Evolutionary conservation across 2,797 vertebrate genomes (phyloP).

Genomic region (Nannoperca obscura): DNA sequence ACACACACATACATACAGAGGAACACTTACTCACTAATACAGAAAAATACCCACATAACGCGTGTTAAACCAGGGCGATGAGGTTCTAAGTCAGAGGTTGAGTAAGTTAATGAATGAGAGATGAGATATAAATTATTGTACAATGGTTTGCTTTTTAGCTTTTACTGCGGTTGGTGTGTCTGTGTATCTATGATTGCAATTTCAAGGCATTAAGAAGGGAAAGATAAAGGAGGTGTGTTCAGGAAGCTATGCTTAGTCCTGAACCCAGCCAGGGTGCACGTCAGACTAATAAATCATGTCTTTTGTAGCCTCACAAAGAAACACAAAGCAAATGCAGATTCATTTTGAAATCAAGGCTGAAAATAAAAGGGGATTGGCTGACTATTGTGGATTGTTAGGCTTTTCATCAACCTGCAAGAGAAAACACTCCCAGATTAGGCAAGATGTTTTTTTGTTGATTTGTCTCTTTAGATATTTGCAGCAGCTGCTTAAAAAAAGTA

Average conservation of each 20-base stretch:
- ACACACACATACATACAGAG: constrained; percentile 16
- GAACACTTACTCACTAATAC: not conserved
- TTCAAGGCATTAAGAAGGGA: constrained; percentile 44
- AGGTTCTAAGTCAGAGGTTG: constrained; percentile 38
- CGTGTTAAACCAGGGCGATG: constrained; percentile 11
- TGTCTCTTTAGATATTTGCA: constrained; percentile 14
- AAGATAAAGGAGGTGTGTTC: constrained; percentile 50
- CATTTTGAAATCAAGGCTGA: constrained; percentile 40
- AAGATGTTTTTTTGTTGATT: constrained; percentile 19
- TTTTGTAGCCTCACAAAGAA: constrained; percentile 50
- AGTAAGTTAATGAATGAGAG: constrained; percentile 68
- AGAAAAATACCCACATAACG: constrained; percentile 16
- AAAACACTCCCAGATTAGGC: constrained; percentile 34
- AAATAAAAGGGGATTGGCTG: constrained; percentile 35
- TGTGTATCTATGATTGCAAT: constrained; percentile 41
- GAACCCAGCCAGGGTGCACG: constrained; percentile 24
- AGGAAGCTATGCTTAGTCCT: constrained; percentile 26
- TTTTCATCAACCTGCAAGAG: constrained; percentile 19
- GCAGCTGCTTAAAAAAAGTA: not conserved
- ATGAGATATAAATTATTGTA: constrained; percentile 48
- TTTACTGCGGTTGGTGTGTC: constrained; percentile 24
- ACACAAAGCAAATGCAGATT: constrained; percentile 49
- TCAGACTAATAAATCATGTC: constrained; percentile 52
- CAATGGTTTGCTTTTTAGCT: constrained; percentile 28
- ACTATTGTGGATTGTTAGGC: not conserved